Evolutionary conservation across 2,797 vertebrate species (phyloP), one percentile per base, ranked within the genome.

Genomic region (Semotilus atromaculatus): DNA sequence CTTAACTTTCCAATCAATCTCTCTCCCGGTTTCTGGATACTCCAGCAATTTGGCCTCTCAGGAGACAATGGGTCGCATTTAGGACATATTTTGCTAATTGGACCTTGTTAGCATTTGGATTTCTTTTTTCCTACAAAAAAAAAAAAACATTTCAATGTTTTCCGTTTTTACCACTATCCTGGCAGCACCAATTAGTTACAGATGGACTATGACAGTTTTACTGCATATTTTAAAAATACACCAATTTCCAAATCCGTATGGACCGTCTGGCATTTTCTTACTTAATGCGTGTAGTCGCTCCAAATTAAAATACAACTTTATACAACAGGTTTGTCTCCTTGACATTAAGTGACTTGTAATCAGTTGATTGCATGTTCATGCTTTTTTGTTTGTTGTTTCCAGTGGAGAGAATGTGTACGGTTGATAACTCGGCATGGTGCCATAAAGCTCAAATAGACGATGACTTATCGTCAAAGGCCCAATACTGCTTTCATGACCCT

Each of bases 381-480:
- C 31, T 40, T 62, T 76, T 77, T 55, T 71, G 82, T 83, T 88
- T 84, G 84, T 82, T 83, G 43, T 86, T 68, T 79, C 14, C 76
- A 81, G 66, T 31, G 36, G 34, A 26, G 72, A 34, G 58, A 81
- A 88, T 89, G 88, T 92, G 83, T 80, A 45, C 88, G 84, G 86
- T 90, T 91, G 89, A 94, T 93, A 84, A 87, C 88, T 90, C 91
- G 92, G 93, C 84, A 86, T 89, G 91, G 91, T 93, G 87, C 89
- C 89, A 91, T 94, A 91, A 93, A 94, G 85, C 62, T 91, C 88
- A 91, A 94, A 94, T 92, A 92, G 94, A 87, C 88, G 72, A 82
- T 92, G 90, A 88, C 88, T 93, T 90, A 89, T 88, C 92, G 92
- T n/a, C 93, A 95, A 93, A 93, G 93, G 93, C 92, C 89, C 90